Base-by-base conservation (phyloP, 2,888 invertebrate genomes). In the Cheilosia variabilis region DNA sequence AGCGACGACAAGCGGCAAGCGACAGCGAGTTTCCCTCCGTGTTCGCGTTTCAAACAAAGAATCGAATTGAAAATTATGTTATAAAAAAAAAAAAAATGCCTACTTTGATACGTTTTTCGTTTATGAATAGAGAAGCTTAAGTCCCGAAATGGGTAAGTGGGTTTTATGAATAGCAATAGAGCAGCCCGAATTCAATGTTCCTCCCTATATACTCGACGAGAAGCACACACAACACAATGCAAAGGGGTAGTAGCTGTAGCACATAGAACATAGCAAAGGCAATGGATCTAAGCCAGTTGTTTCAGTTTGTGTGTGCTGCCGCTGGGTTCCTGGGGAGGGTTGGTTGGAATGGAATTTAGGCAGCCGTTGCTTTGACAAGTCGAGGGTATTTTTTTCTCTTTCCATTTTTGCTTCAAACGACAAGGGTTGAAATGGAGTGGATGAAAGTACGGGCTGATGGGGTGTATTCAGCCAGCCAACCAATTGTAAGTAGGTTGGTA, bases 401-500 rank as follows among this genome's bases (percentile, higher is more conserved):
- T 27, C 6, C n/a, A 50, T 73, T 78, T 62, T 24, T 63, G 27
- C 17, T 62, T 19, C 55, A 7, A 69, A 15, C 69, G 55, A 78
- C 69, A 78, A 80, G 86, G 86, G 86, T 86, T 80, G 86, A 86
- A 86, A 86, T 80, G 53, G 71, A 76, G 45, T 76, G 76, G 50
- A 80, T 63, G 80, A 72, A 77, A 72, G 86, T 68, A 86, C 68
- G 63, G 76, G 66, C 81, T 86, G 86, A 77, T 80, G 52, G 52
- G 52, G 27, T 52, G 86, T 86, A 86, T 86, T 86, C 81, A 86
- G 81, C 81, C 81, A 86, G 76, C 86, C 86, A 86, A 86, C 86
- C 86, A 86, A 86, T 86, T 86, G 86, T 86, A 72, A 86, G 86
- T 81, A 81, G 86, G 86, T 81, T 86, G 80, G 81, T 81, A 81